Base-by-base conservation (phyloP, 2,888 invertebrate genomes). In the Troides helena region DNA sequence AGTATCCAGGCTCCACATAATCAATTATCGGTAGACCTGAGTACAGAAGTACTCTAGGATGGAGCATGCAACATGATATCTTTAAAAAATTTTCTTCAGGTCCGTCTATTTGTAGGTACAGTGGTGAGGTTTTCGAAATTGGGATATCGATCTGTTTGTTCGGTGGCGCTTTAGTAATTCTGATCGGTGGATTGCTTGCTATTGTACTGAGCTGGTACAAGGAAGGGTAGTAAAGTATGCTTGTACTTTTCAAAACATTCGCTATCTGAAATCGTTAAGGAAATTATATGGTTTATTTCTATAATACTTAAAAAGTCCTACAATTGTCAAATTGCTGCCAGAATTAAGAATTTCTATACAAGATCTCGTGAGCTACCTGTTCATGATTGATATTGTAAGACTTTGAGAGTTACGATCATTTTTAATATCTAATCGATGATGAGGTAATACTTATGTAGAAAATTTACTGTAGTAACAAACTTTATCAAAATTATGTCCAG, bases 91-190 rank as follows among this genome's bases (percentile, higher is more conserved):
- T 89, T 6, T 75, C 77, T 7, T 88, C 87, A 0, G 87, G 85
- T 0, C 86, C 81, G 57, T 92, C 90, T 18, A 92, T 81, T 85
- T 90, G 90, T 0, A 92, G 78, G 72, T 92, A 92, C 0, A 92
- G 62, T 0, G 92, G 92, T 1, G 80, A 79, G 1, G 76, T 74
- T 70, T 87, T 89, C 0, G 90, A 84, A 2, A 87, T 87, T 1
- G 67, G 63, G 0, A 90, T 77, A 23, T 91, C 89, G 3, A 84
- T 0, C 0, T 79, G 74, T 69, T 77, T 82, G 53, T 77, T 80
- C 4, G 72, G 59, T 0, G 76, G 62, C 0, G 72, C 68, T 73
- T 86, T 90, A 0, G 83, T 83, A 0, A 82, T 61, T 53, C 85
- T 77, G 0, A 80, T 0, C 0, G 85, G 81, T 0, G 89, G 87